These are phyloP conservation scores for Crotalus helleri DNA, from an alignment of 2,113 vertebrate genomes.

Conservation along the genomic window DNA sequence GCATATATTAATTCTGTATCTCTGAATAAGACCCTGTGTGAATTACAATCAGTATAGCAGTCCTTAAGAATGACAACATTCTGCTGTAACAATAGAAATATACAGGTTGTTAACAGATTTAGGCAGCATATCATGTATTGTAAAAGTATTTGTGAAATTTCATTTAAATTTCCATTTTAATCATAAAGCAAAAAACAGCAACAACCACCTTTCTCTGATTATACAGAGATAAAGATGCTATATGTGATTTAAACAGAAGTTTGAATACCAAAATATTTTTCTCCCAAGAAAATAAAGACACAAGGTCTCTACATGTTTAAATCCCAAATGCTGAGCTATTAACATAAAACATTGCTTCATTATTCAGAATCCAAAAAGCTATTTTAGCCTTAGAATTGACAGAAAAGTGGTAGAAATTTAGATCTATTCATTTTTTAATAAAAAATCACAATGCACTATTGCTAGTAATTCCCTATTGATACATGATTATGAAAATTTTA, in stretches of 20 bases:
- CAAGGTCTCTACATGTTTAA: not conserved
- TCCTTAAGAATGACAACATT: not conserved
- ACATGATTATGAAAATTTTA: conserved; percentile 78
- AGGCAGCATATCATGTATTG: not conserved
- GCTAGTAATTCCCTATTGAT: conserved; percentile 48
- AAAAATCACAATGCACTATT: not conserved
- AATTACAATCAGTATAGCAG: conserved; percentile 6
- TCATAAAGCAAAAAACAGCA: not conserved
- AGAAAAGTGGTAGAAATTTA: not conserved
- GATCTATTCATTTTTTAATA: not conserved
- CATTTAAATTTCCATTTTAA: conserved; percentile 11
- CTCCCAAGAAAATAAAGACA: not conserved
- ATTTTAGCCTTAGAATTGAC: not conserved
- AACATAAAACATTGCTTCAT: conserved; percentile 28
- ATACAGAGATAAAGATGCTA: conserved; percentile 41
- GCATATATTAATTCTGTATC: not conserved
- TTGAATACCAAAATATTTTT: conserved; percentile 40
- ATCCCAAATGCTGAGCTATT: conserved; percentile 25
- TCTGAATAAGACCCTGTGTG: not conserved
- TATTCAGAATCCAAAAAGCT: not conserved
- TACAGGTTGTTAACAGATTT: not conserved
- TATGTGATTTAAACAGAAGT: conserved; percentile 52
- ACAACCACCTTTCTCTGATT: conserved; percentile 7
- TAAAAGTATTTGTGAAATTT: not conserved
- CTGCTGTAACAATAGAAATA: not conserved